Evolutionary conservation across 2,888 invertebrate species (phyloP).

Genomic region (Ferdinandea cuprea): DNA sequence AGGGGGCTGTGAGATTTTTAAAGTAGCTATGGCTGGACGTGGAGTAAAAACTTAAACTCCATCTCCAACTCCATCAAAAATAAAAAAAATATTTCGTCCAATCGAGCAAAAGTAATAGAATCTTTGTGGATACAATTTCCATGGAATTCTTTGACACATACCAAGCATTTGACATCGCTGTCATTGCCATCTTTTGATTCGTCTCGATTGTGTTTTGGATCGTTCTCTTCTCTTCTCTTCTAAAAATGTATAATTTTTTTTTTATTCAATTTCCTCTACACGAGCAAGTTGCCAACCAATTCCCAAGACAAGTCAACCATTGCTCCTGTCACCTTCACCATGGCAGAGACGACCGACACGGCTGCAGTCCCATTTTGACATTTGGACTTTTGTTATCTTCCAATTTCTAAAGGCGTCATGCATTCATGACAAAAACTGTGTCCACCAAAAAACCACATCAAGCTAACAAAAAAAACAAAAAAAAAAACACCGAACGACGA

Average conservation of each 20-base stretch:
- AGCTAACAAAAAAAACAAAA: neutral
- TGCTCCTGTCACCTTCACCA: conserved; percentile 64
- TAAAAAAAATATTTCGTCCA: no score
- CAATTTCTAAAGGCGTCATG: conserved; percentile 72
- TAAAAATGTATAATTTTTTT: no score
- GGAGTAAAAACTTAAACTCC: no score
- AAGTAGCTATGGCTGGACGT: no score
- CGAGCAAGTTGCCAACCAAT: conserved; percentile 51
- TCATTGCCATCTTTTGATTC: conserved; percentile 42
- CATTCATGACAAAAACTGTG: conserved; percentile 64
- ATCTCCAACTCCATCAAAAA: no score
- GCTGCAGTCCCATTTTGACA: conserved; percentile 67
- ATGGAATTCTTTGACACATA: conserved; percentile 51
- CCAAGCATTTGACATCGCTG: conserved; percentile 55
- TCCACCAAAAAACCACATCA: conserved; percentile 37
- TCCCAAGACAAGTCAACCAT: conserved; percentile 63
- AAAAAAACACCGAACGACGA: conserved; percentile 9
- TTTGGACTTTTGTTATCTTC: conserved; percentile 71
- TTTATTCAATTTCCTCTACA: conserved; percentile 28
- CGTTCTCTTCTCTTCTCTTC: neutral
- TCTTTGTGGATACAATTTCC: conserved; percentile 28
- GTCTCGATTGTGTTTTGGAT: conserved; percentile 35
- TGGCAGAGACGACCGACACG: conserved; percentile 59
- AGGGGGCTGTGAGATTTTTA: no score
- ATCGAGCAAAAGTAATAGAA: no score